phyloP scores from a whole-genome alignment of 2,888 invertebrate species.

The Hypsopygia costalis region DNA sequence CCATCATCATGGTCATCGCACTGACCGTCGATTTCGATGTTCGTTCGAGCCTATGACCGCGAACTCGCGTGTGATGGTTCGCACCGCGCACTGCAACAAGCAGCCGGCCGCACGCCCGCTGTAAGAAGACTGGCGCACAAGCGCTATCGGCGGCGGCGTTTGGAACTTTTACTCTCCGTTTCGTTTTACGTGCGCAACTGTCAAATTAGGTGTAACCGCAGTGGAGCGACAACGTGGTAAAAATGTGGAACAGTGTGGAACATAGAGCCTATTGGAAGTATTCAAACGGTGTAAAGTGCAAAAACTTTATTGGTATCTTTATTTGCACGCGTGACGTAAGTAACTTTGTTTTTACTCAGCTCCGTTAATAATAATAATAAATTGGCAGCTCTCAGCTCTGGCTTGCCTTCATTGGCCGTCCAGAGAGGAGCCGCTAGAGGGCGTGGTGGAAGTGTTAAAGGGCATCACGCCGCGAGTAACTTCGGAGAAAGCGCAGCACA shows the following conservation, averaged over 20 bases:
- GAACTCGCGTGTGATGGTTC: slow-evolving; percentile 76
- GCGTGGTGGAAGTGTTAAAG: too few relatives aligned
- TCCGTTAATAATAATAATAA: too few relatives aligned
- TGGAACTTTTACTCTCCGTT: slow-evolving; percentile 57
- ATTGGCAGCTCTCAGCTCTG: too few relatives aligned
- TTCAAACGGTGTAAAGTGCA: slow-evolving; percentile 17
- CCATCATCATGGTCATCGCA: slow-evolving; percentile 84
- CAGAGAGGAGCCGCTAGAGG: too few relatives aligned
- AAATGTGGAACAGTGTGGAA: slow-evolving; percentile 17
- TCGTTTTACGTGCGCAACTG: slow-evolving; percentile 49
- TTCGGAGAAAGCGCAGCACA: too few relatives aligned
- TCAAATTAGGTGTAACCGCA: slow-evolving; percentile 31
- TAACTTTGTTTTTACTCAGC: too few relatives aligned
- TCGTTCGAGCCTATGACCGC: slow-evolving; percentile 80
- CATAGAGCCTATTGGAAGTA: slow-evolving; percentile 7
- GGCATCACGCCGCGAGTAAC: too few relatives aligned
- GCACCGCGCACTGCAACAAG: slow-evolving; percentile 77
- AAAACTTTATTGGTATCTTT: too few relatives aligned
- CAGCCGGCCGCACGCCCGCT: slow-evolving; percentile 78
- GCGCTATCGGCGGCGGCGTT: slow-evolving; percentile 62
- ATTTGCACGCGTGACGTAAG: too few relatives aligned
- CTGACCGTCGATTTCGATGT: slow-evolving; percentile 81
- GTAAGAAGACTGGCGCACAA: slow-evolving; percentile 73
- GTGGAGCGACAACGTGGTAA: slow-evolving; percentile 13
- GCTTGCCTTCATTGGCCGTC: too few relatives aligned